Percentiles rank a stretch among this genome's conserved stretches.
phyloP scores from a whole-genome alignment of 1,140 invertebrate species.

The Delia radicum region DNA sequence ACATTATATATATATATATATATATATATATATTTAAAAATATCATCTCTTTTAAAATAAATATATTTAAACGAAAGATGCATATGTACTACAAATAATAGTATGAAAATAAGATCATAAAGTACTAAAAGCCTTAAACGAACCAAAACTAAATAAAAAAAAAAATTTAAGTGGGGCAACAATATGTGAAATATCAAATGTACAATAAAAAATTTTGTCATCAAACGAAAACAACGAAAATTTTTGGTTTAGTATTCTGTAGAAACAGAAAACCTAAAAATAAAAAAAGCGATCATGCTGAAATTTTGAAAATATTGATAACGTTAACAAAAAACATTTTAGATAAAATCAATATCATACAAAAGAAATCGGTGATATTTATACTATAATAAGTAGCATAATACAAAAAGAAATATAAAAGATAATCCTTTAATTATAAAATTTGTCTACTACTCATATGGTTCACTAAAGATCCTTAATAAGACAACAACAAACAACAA shows the following conservation, averaged over 20 bases:
- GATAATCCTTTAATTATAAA: slow-evolving; percentile 18
- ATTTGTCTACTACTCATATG: not conserved
- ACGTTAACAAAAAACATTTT: not conserved
- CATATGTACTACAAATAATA: not conserved
- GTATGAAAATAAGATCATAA: not conserved
- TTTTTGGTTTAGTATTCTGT: not conserved
- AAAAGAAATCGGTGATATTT: too few species aligned
- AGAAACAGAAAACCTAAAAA: not conserved
- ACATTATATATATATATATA: not conserved
- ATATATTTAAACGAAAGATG: not conserved
- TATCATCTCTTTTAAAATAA: not conserved
- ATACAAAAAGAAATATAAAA: not conserved
- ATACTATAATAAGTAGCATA: too few species aligned
- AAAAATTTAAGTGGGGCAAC: not conserved
- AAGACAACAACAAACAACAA: not conserved
- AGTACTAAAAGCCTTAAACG: not conserved
- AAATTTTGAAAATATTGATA: not conserved
- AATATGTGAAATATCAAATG: not conserved
- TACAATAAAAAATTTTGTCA: not conserved
- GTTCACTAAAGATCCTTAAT: not conserved
- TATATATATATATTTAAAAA: not conserved
- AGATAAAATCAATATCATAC: not conserved
- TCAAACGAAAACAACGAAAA: not conserved
- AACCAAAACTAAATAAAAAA: not conserved
- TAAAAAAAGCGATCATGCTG: slow-evolving; percentile 1